phyloP scores from a whole-genome alignment of 92 coral and sea anemone species.

The Palythoa heliodiscus region DNA sequence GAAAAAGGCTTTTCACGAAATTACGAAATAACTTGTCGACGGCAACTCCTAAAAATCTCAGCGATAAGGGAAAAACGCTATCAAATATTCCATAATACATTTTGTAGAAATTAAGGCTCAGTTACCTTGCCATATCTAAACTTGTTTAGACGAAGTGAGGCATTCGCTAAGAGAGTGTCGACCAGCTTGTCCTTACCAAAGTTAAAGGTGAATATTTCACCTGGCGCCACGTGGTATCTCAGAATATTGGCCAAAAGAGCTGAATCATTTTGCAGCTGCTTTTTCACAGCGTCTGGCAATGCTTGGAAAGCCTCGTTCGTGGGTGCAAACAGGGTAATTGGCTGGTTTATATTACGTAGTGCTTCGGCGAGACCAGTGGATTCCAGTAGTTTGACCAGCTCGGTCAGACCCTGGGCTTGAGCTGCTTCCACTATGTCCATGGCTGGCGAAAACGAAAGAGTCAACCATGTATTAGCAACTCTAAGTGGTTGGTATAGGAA shows the following conservation, averaged over 20 bases:
- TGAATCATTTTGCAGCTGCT: slow-evolving; percentile 51
- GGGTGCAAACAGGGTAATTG: slow-evolving; percentile 85
- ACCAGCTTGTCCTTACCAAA: slow-evolving; percentile 79
- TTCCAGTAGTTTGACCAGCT: slow-evolving; percentile 60
- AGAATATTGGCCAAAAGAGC: slow-evolving; percentile 61
- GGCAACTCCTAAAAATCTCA: no score
- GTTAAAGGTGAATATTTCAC: slow-evolving; percentile 67
- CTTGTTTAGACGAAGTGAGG: slow-evolving; percentile 71
- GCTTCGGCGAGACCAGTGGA: slow-evolving; percentile 53
- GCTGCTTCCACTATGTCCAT: slow-evolving; percentile 80
- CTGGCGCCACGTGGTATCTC: slow-evolving; percentile 72
- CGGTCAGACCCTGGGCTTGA: slow-evolving; percentile 66
- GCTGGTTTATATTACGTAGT: slow-evolving; percentile 45
- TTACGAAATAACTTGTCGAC: no score
- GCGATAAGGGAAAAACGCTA: no score
- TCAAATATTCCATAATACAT: no score
- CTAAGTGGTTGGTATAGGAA: neutral
- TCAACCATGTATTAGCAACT: no score
- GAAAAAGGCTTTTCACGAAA: no score
- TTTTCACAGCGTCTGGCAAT: slow-evolving; percentile 61
- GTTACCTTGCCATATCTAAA: slow-evolving; percentile 84
- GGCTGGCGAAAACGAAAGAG: slow-evolving; percentile 38
- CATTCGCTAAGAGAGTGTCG: slow-evolving; percentile 45
- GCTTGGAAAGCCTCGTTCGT: slow-evolving; percentile 83
- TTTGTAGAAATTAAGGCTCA: neutral